These are phyloP conservation scores for Andrena hattorfiana DNA, from an alignment of 2,888 invertebrate species.

Conservation along the genomic window DNA sequence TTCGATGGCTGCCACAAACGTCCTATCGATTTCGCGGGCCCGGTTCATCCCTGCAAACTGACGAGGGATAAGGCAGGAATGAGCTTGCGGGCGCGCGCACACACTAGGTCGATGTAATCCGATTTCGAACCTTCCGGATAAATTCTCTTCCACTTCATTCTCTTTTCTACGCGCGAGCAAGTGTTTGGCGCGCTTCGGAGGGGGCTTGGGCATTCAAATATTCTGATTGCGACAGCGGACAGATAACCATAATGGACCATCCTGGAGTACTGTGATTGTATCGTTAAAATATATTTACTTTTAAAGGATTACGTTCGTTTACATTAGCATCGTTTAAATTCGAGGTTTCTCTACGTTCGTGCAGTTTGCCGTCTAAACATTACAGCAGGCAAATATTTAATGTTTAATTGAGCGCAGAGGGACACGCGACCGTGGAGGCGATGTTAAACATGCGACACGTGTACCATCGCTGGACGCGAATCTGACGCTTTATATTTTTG, in stretches of 20 bases:
- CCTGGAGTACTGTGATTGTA: too few relatives aligned
- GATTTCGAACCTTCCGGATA: constrained; percentile 57
- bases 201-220: background rate
- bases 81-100: background rate
- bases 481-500: constrained; percentile 16
- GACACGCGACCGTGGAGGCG: background rate
- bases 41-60: constrained; percentile 41
- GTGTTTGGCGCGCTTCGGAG: background rate
- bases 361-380: background rate
- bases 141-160: constrained; percentile 63
- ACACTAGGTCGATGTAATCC: constrained; percentile 56
- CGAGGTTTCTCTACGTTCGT: background rate
- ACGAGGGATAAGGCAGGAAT: constrained; percentile 38
- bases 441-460: constrained; percentile 11
- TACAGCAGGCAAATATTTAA: constrained; percentile 24
- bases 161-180: constrained; percentile 4
- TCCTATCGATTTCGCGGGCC: constrained; percentile 54
- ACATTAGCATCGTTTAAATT: constrained; percentile 17
- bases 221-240: background rate
- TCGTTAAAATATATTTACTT: too few relatives aligned
- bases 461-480: background rate
- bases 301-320: background rate
- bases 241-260: too few relatives aligned
- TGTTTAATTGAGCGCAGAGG: constrained; percentile 2
- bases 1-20: constrained; percentile 32